Base-by-base conservation (phyloP, 2,797 vertebrate species). In the Urophycis tenuis region DNA sequence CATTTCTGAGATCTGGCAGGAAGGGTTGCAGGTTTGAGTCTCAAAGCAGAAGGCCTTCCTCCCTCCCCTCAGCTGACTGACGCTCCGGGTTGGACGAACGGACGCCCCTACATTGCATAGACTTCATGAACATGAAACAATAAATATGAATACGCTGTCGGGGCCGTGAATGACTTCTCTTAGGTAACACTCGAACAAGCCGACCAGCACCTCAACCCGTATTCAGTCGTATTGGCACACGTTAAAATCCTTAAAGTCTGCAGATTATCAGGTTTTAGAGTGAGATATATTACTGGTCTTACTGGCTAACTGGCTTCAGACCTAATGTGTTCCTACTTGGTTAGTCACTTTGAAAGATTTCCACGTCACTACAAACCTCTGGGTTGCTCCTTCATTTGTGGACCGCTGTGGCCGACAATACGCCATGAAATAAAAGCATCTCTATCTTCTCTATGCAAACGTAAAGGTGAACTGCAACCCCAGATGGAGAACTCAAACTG, bases 161-260 rank as follows among this genome's bases (percentile, higher is more conserved):
- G 81, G 25, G 78, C 80, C 71, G 78, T 88, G 39, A 81, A 35
- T 79, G 73, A 75, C 75, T 79, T 82, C 76, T 39, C 17, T 11
- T 9, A 25, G 32, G 32, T 36, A 22, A 75, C n/a, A 29, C 41
- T 19, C 53, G 69, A 77, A 77, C 72, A 74, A 71, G 72, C 80
- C 82, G 85, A 90, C 84, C 86, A 86, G 86, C 88, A 83, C 87
- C 89, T 84, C 78, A 84, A 78, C 78, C 80, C 69, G 83, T 82
- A 71, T 81, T 77, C 79, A 53, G 22, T 77, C 88, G 87, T 88
- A 90, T 91, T 91, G 91, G 91, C 91, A 92, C 91, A 86, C 83
- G 75, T 80, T 75, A 82, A 79, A 86, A 86, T 82, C 81, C 31
- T 53, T 9, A 69, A 69, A 15, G 17, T 36, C 22, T 36, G 71